Base-by-base conservation (phyloP, 2,888 invertebrate species). In the Epirrhoe tristata region DNA sequence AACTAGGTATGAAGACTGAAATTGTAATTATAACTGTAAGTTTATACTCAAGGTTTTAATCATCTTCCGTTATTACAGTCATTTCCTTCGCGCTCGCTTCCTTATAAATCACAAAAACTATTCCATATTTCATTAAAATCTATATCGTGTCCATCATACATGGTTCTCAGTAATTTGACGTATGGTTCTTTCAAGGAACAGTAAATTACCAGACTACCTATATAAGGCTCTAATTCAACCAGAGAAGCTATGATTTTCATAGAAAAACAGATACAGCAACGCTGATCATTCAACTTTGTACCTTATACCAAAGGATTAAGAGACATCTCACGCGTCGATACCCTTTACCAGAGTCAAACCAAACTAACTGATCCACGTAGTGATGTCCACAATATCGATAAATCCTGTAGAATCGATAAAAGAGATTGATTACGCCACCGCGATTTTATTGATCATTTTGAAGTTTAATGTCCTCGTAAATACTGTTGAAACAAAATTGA, bases 191-290 rank as follows among this genome's bases (percentile, higher is more conserved):
- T 50, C 43, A 34, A 17, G 24, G 17, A 60, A 57, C 60, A 53
- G 31, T 56, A 74, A 74, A 76, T 76, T 77, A 77, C 75, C 71
- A 17, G 63, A 67, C 39, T 70, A 53, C 86, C 89, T 86, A 78
- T 85, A 82, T 84, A 83, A 86, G 82, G 83, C 84, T 80, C 81
- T 85, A 85, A 88, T 86, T 83, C 74, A 78, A 74, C 86, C 85
- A 85, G 88, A 85, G 88, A 88, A 52, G 52, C 16, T 51, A 10
- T 10, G 17, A 17, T 51, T 51, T 10, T 17, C 50, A 43, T 43
- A 43, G 12, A 43, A 43, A 43, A 43, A 43, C 39, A 43, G 39
- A 39, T 43, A 43, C 6, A 6, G 5, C 5, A 16, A 48, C 14
- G 48, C 4, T 2, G 1, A 5, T 1, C 48, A 16, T 16, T 46